Evolutionary conservation across 2,888 invertebrate species (phyloP), one percentile per base, ranked within the genome.

Genomic region (Lepidochitona cinerea): DNA sequence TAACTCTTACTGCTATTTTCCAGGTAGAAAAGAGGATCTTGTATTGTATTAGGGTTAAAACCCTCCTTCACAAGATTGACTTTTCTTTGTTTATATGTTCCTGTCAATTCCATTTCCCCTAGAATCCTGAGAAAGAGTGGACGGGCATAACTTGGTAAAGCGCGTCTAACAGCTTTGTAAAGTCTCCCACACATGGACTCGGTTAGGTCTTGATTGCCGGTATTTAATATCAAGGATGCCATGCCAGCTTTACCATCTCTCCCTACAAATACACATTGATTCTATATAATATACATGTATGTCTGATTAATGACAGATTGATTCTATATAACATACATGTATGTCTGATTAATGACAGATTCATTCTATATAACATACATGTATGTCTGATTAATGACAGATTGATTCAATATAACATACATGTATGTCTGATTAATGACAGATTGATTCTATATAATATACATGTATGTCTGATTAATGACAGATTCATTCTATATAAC

Each of bases 61-160:
- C 83, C 85, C 72, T 87, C 83, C 49, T 84, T 74, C n/a, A 81
- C 77, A 3, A 85, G 77, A 36, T 83, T 77, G 7, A 76, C 66
- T 70, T 86, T 87, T 35, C 74, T 71, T 52, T 84, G 84, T 70
- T 87, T 87, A 76, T 83, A 84, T 6, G 87, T 87, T 32, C 78
- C 75, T 5, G 87, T 86, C 5, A 85, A 52, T 6, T 77, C 68
- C 54, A 84, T 76, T 53, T 80, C 76, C 0, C 64, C 32, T 33
- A 80, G 70, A 33, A 85, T 67, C 1, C 87, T 81, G 7, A 87
- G 36, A 65, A 87, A 87, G 7, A 83, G 65, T 1, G 87, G 87
- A n/a, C 83, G 52, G 26, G 87, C 87, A 71, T 87, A 86, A 12
- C 73, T 35, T 18, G 87, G 84, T 9, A 87, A 79, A 32, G 80